These are phyloP conservation scores for Phenganax stokvisi DNA, from an alignment of 92 coral and sea anemone genomes.

Conservation along the genomic window DNA sequence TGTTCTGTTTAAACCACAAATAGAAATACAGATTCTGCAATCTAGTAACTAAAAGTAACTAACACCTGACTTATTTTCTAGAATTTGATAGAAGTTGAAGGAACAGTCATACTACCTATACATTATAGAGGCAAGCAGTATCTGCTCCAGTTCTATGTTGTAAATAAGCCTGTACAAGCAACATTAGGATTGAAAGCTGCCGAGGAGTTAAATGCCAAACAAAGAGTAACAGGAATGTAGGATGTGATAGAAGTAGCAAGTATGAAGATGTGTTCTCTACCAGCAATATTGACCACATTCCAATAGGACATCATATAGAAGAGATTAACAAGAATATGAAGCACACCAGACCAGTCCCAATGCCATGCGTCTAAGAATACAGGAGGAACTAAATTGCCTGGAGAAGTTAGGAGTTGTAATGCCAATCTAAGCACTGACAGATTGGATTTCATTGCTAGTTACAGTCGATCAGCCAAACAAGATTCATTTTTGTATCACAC, in stretches of 20 bases:
- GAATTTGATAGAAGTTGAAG: constrained; percentile 16
- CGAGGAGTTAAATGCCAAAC: constrained; percentile 10
- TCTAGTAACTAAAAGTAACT: background rate
- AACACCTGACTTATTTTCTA: constrained; percentile 14
- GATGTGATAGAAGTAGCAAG: background rate
- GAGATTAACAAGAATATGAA: constrained; percentile 1
- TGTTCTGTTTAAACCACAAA: background rate
- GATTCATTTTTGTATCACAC: background rate
- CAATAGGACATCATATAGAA: constrained; percentile 2
- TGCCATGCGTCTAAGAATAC: constrained; percentile 20
- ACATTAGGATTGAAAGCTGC: constrained; percentile 1
- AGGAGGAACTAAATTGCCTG: constrained; percentile 45
- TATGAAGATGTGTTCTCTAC: constrained; percentile 21
- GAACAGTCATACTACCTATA: background rate
- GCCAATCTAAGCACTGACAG: constrained; percentile 42
- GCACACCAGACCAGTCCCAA: constrained; percentile 30
- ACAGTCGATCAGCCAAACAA: background rate
- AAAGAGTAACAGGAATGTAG: constrained; percentile 3
- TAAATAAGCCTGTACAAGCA: constrained; percentile 10
- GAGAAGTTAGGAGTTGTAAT: constrained; percentile 39
- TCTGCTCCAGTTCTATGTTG: constrained; percentile 1
- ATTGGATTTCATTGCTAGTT: background rate
- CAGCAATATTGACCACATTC: background rate
- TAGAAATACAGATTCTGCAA: background rate
- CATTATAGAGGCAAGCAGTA: background rate